Evolutionary conservation across 2,113 vertebrate genomes (phyloP).

Genomic region (Petroica traversi): DNA sequence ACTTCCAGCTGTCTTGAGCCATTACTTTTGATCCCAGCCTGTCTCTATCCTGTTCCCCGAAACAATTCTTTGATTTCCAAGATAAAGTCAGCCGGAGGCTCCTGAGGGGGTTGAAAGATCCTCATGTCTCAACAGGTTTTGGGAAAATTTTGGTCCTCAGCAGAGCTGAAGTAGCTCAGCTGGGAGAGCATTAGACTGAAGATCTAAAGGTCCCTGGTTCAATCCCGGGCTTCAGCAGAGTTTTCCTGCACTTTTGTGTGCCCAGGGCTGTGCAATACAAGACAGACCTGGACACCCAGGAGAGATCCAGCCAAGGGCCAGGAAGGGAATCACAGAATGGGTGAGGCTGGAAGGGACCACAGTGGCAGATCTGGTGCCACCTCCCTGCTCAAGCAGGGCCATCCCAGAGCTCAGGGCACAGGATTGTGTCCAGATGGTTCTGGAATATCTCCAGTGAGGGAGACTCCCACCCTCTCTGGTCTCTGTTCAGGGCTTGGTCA

Average conservation of each 20-base stretch:
- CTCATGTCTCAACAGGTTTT: rapidly evolving
- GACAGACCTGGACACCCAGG: rapidly evolving
- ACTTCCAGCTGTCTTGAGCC: not conserved
- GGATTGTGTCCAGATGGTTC: not conserved
- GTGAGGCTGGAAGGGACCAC: rapidly evolving
- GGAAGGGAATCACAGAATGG: not conserved
- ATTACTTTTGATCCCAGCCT: not conserved
- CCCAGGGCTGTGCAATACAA: rapidly evolving
- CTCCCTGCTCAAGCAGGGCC: not conserved
- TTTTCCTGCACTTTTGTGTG: not conserved
- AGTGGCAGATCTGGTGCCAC: rapidly evolving
- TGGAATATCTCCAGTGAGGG: not conserved
- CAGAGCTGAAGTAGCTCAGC: slow-evolving; percentile 53
- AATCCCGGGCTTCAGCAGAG: slow-evolving; percentile 32
- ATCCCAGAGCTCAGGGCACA: not conserved
- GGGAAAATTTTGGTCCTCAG: rapidly evolving
- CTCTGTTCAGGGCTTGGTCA: not conserved
- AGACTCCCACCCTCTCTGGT: not conserved
- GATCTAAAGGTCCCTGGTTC: slow-evolving; percentile 67
- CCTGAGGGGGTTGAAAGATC: not conserved
- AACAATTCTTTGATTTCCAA: not conserved
- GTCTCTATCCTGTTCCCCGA: not conserved
- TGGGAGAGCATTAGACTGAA: slow-evolving; percentile 66
- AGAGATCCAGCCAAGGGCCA: not conserved
- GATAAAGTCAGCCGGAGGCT: not conserved